Evolutionary conservation across 2,113 vertebrate genomes (phyloP).

Genomic region (Dasyornis broadbenti): DNA sequence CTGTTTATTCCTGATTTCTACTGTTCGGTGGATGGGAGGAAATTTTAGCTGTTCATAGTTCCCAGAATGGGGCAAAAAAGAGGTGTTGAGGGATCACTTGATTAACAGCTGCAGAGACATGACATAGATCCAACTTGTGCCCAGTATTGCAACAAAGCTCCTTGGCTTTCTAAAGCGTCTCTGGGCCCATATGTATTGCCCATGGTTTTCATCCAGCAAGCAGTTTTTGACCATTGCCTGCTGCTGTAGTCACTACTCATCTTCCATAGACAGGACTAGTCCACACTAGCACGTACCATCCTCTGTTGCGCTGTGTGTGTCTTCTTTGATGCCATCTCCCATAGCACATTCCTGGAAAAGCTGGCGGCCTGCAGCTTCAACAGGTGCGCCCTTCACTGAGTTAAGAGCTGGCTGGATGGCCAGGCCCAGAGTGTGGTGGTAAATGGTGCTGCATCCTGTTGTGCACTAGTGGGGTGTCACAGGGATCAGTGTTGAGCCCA

Average conservation of each 20-base stretch:
- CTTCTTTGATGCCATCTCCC: neutral
- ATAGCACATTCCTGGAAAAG: neutral
- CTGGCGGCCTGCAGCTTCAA: neutral
- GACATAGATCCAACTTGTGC: neutral
- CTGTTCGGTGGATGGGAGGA: neutral
- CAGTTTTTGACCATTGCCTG: neutral
- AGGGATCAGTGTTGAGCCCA: neutral
- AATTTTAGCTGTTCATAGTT: neutral
- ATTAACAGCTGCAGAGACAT: neutral
- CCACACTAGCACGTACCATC: neutral
- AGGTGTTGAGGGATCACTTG: neutral
- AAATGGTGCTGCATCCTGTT: neutral
- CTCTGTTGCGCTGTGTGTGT: rapidly evolving
- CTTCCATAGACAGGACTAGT: neutral
- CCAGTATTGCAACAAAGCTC: neutral
- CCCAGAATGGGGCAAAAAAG: neutral
- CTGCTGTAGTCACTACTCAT: neutral
- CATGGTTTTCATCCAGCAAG: neutral
- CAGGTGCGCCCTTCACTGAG: neutral
- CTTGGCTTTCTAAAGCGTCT: neutral
- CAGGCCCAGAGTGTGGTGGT: neutral
- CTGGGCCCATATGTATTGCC: neutral
- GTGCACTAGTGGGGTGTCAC: neutral
- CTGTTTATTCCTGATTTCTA: neutral
- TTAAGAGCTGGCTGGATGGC: neutral